Percentiles rank a stretch among this genome's conserved stretches.
These are phyloP conservation scores for Mastomys natalensis DNA, from an alignment of 2,113 vertebrate species.

Conservation along the genomic window DNA sequence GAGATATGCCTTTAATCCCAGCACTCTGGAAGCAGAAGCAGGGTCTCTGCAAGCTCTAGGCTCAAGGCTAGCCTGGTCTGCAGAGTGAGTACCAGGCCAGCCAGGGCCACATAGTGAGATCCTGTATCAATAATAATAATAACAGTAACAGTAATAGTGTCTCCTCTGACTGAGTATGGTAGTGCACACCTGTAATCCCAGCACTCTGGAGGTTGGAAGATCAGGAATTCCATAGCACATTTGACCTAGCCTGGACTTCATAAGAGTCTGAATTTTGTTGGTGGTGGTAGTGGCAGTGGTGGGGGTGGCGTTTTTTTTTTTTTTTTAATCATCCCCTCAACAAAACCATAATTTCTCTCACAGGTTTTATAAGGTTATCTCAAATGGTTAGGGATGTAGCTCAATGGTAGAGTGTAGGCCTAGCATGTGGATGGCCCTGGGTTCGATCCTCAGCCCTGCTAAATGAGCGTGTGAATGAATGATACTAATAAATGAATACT, in stretches of 20 bases:
- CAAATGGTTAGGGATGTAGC: not conserved
- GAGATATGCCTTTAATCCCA: not conserved
- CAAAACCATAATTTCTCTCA: not conserved
- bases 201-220: not conserved
- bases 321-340: not conserved
- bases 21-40: not conserved
- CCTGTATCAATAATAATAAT: not conserved
- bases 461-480: not conserved
- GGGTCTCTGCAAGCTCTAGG: not conserved
- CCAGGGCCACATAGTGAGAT: not conserved
- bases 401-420: too few species aligned
- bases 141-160: not conserved
- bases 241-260: not conserved
- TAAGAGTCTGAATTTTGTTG: not conserved
- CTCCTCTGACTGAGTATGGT: not conserved
- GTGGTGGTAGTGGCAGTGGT: too few species aligned
- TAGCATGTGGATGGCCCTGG: not conserved
- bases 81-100: not conserved
- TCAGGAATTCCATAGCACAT: not conserved
- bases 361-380: not conserved
- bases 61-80: not conserved
- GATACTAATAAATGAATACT: not conserved
- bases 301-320: too few species aligned
- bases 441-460: not conserved
- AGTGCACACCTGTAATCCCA: not conserved